Evolutionary conservation across 2,113 vertebrate genomes (phyloP).

Genomic region (Microcebus jonahi): DNA sequence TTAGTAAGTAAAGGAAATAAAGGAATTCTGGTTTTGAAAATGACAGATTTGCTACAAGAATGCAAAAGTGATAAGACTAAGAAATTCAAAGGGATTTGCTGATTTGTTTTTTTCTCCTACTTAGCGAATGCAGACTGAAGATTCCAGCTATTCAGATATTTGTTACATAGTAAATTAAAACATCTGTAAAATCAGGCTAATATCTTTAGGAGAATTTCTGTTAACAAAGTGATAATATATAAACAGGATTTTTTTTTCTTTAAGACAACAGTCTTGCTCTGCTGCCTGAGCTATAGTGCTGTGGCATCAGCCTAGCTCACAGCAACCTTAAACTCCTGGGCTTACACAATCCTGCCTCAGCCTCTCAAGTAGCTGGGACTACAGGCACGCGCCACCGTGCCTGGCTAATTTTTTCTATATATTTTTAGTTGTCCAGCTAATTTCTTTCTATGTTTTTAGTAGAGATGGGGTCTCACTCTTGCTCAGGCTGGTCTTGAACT

Average conservation of each 20-base stretch:
- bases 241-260: background rate
- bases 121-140: background rate
- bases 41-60: background rate
- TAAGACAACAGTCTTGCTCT: too few relatives aligned
- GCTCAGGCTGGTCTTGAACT: too few relatives aligned
- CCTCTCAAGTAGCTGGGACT: too few relatives aligned
- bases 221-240: background rate
- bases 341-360: too few relatives aligned
- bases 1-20: constrained; percentile 29
- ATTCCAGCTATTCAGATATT: background rate
- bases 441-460: too few relatives aligned
- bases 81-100: background rate
- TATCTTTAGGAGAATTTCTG: background rate
- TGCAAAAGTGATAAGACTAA: background rate
- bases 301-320: too few relatives aligned
- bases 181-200: background rate
- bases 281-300: too few relatives aligned
- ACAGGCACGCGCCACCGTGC: too few relatives aligned
- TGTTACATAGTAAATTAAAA: background rate
- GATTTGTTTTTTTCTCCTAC: constrained; percentile 8
- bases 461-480: too few relatives aligned
- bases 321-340: too few relatives aligned
- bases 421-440: too few relatives aligned
- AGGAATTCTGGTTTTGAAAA: background rate
- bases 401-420: too few relatives aligned